Conservation (phyloP, 2,888 invertebrate species). For the Diarsia rubi region DNA sequence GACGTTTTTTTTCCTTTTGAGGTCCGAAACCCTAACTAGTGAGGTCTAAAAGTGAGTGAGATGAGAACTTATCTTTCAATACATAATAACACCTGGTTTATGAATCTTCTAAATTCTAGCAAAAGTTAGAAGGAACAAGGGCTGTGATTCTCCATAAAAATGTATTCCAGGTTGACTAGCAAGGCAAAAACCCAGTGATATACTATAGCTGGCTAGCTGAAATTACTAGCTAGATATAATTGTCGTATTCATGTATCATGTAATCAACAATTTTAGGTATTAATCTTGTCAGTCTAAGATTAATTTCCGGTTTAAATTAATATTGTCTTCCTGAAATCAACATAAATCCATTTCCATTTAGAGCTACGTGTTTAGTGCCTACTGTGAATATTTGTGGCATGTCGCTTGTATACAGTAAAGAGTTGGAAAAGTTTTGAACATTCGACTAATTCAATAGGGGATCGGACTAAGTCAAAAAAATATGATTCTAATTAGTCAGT, state of each 20-base stretch:
- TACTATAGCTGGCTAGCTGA: neutral
- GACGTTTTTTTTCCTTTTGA: no score
- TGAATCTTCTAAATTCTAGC: no score
- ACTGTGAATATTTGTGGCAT: neutral
- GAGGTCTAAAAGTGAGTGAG: no score
- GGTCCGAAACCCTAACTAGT: no score
- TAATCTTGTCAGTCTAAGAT: neutral
- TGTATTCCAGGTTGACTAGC: neutral
- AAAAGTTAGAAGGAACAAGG: no score
- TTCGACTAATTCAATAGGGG: no score
- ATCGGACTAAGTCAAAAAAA: no score
- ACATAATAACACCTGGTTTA: neutral
- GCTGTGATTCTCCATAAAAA: no score
- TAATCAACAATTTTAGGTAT: neutral
- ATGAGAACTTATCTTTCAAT: neutral
- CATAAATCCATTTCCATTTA: neutral
- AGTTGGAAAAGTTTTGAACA: no score
- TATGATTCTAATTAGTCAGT: no score
- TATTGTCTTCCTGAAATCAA: neutral
- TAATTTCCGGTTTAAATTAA: slow-evolving; percentile 8
- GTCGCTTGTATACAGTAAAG: no score
- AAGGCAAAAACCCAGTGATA: neutral
- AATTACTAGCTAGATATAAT: neutral
- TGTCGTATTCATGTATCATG: neutral
- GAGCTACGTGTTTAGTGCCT: neutral